These are phyloP conservation scores for Carassius auratus DNA, from an alignment of 2,113 vertebrate species.

Conservation along the genomic window DNA sequence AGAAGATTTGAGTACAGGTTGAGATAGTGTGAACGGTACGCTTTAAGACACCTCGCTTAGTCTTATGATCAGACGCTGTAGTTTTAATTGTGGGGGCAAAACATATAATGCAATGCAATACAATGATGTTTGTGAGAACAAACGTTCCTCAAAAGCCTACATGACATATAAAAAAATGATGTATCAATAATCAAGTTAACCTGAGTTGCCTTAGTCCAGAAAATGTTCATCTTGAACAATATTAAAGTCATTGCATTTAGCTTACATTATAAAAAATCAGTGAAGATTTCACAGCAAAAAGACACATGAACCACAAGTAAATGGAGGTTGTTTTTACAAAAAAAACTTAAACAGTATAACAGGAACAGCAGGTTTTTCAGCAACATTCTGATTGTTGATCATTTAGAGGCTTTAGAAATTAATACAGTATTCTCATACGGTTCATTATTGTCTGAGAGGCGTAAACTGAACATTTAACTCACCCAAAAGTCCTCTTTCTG, in stretches of 20 bases:
- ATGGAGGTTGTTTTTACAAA: no score
- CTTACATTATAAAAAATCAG: no score
- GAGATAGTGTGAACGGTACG: not conserved
- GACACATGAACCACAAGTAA: no score
- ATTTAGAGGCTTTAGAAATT: no score
- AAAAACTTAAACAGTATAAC: no score
- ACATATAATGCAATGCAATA: not conserved
- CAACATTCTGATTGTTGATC: no score
- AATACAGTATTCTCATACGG: not conserved
- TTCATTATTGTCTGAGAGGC: not conserved
- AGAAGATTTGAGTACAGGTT: constrained; percentile 46
- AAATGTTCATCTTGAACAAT: not conserved
- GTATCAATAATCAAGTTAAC: not conserved
- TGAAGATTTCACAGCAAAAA: no score
- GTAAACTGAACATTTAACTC: constrained; percentile 54
- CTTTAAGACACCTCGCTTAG: no score
- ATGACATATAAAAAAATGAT: not conserved
- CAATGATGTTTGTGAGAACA: not conserved
- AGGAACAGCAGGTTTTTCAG: no score
- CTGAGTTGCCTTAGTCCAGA: not conserved
- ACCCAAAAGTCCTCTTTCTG: constrained; percentile 58
- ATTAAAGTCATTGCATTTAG: not conserved
- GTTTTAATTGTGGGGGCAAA: not conserved
- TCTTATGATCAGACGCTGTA: not conserved
- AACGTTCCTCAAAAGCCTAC: not conserved